A percentile compares a stretch with the other conserved stretches of the same genome.
Conservation (phyloP, 2,797 vertebrate genomes). For the Lindbergichthys nudifrons region DNA sequence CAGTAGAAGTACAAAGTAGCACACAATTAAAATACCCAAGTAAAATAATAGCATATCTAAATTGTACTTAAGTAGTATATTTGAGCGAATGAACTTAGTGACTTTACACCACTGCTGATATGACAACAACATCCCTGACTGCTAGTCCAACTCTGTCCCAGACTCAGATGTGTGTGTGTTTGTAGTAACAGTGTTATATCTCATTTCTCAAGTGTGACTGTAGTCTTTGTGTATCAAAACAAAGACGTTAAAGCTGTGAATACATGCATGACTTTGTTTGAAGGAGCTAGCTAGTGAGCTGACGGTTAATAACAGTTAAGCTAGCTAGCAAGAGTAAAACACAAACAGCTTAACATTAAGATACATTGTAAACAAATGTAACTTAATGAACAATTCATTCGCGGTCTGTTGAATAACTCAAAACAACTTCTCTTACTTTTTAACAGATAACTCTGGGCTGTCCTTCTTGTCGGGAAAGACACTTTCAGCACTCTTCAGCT, state of each 20-base stretch:
- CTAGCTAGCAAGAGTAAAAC: constrained; percentile 10
- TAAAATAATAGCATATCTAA: too few relatives aligned
- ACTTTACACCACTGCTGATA: neutral
- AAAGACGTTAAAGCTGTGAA: neutral
- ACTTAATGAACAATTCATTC: fast-evolving
- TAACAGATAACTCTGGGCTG: constrained; percentile 72
- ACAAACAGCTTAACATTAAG: neutral
- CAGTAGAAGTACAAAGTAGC: too few relatives aligned
- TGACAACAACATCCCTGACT: constrained; percentile 3
- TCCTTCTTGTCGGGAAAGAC: constrained; percentile 70
- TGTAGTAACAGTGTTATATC: constrained; percentile 18
- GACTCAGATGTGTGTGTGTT: neutral
- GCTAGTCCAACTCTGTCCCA: neutral
- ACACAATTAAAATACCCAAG: too few relatives aligned
- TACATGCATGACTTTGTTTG: neutral
- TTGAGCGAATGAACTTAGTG: too few relatives aligned
- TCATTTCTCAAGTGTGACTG: neutral
- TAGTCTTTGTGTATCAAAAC: too few relatives aligned
- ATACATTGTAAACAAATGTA: neutral
- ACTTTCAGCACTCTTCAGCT: constrained; percentile 66
- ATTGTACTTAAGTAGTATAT: too few relatives aligned
- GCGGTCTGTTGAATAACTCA: neutral
- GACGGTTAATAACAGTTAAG: neutral
- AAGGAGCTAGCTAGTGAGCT: constrained; percentile 21
- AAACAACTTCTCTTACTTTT: constrained; percentile 70